A percentile compares a stretch with the other conserved stretches of the same genome.
Conservation (phyloP, 1,140 invertebrate species). For the Penaeus chinensis region DNA sequence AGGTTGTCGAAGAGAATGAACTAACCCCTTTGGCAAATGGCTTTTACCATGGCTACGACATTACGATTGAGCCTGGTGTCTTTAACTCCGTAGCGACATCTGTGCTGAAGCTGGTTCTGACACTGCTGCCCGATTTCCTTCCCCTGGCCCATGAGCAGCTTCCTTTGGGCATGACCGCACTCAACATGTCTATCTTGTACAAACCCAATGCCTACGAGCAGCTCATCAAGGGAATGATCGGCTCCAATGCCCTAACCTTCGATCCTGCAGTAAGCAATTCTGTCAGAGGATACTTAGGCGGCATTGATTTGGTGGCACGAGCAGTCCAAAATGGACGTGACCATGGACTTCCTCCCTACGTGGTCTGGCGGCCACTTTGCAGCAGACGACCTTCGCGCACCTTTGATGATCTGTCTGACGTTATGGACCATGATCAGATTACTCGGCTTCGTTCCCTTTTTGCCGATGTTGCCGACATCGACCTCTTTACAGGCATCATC, state of each 20-base stretch:
- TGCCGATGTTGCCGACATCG: slow-evolving; percentile 81
- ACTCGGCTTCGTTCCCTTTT: slow-evolving; percentile 76
- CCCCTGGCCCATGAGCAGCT: slow-evolving; percentile 37
- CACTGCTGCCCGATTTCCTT: slow-evolving; percentile 75
- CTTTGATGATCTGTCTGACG: slow-evolving; percentile 86
- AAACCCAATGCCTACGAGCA: slow-evolving; percentile 71
- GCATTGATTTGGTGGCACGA: slow-evolving; percentile 93
- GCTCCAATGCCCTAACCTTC: slow-evolving; percentile 69
- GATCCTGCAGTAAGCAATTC: slow-evolving; percentile 67
- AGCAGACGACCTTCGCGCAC: slow-evolving; percentile 81
- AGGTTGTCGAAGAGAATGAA: slow-evolving; percentile 75
- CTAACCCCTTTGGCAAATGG: slow-evolving; percentile 71
- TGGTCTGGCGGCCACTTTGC: slow-evolving; percentile 89
- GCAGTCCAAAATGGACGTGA: slow-evolving; percentile 96
- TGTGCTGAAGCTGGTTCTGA: slow-evolving; percentile 94
- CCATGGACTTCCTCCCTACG: slow-evolving; percentile 92
- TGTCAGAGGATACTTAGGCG: slow-evolving; percentile 66
- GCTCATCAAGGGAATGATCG: slow-evolving; percentile 69
- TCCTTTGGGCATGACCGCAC: slow-evolving; percentile 45
- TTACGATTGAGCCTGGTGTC: slow-evolving; percentile 85
- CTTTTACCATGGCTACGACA: slow-evolving; percentile 83
- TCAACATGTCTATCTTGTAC: slow-evolving; percentile 71
- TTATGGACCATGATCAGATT: slow-evolving; percentile 71
- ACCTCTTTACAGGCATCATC: slow-evolving; percentile 86
- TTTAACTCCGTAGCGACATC: slow-evolving; percentile 97